Conservation (phyloP, 2,888 invertebrate genomes). For the Acronicta alni region DNA sequence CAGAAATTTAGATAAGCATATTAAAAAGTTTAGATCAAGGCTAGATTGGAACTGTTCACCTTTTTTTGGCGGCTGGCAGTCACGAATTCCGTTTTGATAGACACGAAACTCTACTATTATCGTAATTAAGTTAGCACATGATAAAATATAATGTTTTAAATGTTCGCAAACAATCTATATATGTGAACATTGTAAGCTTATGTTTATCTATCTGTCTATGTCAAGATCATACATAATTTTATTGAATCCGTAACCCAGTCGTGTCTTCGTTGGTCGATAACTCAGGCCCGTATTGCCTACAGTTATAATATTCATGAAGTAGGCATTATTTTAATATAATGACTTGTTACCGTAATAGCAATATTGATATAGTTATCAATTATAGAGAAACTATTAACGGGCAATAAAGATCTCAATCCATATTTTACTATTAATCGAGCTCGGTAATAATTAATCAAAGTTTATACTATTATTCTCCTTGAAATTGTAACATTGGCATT, state of each 20-base stretch:
- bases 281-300: conserved; percentile 34
- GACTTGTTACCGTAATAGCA: conserved; percentile 14
- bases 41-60: conserved; percentile 62
- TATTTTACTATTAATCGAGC: conserved; percentile 12
- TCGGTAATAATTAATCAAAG: conserved; percentile 14
- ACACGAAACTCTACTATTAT: conserved; percentile 48
- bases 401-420: conserved; percentile 17
- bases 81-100: conserved; percentile 64
- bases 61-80: conserved; percentile 58
- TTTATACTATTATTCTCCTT: conserved; percentile 11
- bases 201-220: conserved; percentile 15
- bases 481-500: conserved; percentile 8
- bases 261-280: conserved; percentile 37
- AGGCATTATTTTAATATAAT: conserved; percentile 17
- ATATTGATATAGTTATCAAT: conserved; percentile 20
- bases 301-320: conserved; percentile 16
- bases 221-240: conserved; percentile 43
- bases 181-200: conserved; percentile 19
- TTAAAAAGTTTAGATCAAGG: conserved; percentile 72
- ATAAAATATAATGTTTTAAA: conserved; percentile 42
- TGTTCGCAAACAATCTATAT: conserved; percentile 17
- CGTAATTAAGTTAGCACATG: conserved; percentile 50
- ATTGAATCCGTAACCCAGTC: conserved; percentile 43
- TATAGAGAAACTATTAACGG: conserved; percentile 15
- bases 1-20: conserved; percentile 74